Base-by-base conservation (phyloP, 1,140 invertebrate genomes). In the Teleopsis dalmanni region DNA sequence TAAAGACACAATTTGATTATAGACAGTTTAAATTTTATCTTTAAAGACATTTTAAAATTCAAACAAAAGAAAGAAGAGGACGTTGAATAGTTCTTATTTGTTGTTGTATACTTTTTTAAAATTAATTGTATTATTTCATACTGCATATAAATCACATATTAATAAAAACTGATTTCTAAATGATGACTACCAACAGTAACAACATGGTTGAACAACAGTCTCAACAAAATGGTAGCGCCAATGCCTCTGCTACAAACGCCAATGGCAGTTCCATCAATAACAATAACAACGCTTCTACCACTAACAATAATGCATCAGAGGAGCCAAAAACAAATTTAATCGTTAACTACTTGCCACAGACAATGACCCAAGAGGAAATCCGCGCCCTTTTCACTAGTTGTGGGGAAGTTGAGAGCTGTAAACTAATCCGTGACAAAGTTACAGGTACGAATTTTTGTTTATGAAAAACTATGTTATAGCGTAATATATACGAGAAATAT, bases 291-390 rank as follows among this genome's bases (percentile, higher is more conserved):
- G 51, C 48, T 7, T 57, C 54, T 0, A 60, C 52, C 13, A 59
- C 59, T 4, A 62, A 60, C 16, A 62, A 60, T 27, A 58, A 58
- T 52, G 59, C 56, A 41, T 77, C 76, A 62, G 76, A 74, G 58
- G 91, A 95, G 73, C 91, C 87, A 53, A 97, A 96, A 78, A 95
- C 91, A 41, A 99, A 99, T 78, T 81, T 99, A 54, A 99, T 99
- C 71, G 95, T 99, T 57, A 99, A 99, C 75, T 99, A 99, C 75
- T 79, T 99, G 65, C 96, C 96, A 38, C 96, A 99, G 76, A 96
- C 90, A 47, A 99, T 99, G 97, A 96, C 93, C 22, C 96, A 99
- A 75, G 96, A 99, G 72, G 95, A 99, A 73, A 97, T 98, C 52
- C 80, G 93, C 49, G 94, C 91, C 37, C 78, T 99, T 37, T 99